Base-by-base conservation (phyloP, 2,888 invertebrate species). In the Eugnorisma glareosa region DNA sequence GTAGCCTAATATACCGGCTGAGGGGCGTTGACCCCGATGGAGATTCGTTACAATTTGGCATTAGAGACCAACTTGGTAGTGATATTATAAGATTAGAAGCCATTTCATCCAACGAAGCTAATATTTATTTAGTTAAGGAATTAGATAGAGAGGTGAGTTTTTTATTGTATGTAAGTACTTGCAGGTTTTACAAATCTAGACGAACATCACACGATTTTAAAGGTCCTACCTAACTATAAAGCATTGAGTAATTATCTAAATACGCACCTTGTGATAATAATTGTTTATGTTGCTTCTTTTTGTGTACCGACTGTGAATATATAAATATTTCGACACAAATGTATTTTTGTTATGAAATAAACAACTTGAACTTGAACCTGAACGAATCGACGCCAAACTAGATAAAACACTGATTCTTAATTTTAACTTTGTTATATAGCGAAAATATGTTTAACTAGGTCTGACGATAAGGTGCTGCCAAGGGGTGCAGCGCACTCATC, bases 11-110 rank as follows among this genome's bases (percentile, higher is more conserved):
- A 92, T 98, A 98, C 97, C 97, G 98, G 82, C 97, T 99, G 81
- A 97, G 97, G 91, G 99, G 98, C 88, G 97, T 97, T 88, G 99
- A 99, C 97, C 98, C 98, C 45, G 99, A 99, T 92, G 98, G 98
- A 82, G 99, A 99, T 96, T 96, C 97, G 75, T 95, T 99, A 86
- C 97, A 97, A 88, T 99, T 99, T 94, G 99, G 99, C 73, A 97
- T 99, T 82, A 97, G 98, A 91, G 98, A 98, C 86, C 98, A 98
- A 89, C 97, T 98, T 68, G 98, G 98, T 90, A 98, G 98, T 94
- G 98, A 98, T 94, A 97, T 99, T 86, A 97, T 99, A 93, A 97
- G 98, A 93, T 98, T 99, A 90, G 98, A 99, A 97, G 98, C 98
- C 95, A 97, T 97, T 90, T 98, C 98, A 89, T 97, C 97, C 89